Evolutionary conservation across 1,140 invertebrate genomes (phyloP).

Genomic region (Periplaneta americana): DNA sequence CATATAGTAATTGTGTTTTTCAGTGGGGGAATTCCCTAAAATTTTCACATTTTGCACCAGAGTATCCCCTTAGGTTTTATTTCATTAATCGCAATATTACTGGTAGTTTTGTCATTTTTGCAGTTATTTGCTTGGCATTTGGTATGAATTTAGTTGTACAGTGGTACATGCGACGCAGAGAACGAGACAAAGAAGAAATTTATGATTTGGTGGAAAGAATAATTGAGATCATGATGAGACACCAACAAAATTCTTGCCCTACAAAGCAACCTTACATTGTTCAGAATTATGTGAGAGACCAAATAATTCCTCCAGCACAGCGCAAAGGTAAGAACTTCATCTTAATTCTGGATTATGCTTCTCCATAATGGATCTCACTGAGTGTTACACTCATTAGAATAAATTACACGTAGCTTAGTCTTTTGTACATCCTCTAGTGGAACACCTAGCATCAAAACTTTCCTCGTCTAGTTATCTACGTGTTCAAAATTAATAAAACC

Average conservation of each 20-base stretch:
- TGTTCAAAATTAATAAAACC: too few relatives aligned
- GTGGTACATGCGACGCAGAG: slow-evolving; percentile 1
- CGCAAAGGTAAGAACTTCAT: background rate
- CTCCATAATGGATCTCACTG: too few relatives aligned
- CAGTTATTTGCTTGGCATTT: background rate
- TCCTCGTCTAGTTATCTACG: too few relatives aligned
- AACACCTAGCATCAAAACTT: too few relatives aligned
- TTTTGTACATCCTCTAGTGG: too few relatives aligned
- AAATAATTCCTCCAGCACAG: slow-evolving; percentile 1
- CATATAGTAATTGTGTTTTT: too few relatives aligned
- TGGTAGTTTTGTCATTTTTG: background rate
- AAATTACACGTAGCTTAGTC: too few relatives aligned
- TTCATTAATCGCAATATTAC: too few relatives aligned
- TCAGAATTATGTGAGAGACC: slow-evolving; percentile 8
- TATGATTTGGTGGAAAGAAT: slow-evolving; percentile 3
- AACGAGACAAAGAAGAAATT: background rate
- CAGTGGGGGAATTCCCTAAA: too few relatives aligned
- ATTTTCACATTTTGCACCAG: too few relatives aligned
- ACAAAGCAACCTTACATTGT: background rate
- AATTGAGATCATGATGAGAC: background rate
- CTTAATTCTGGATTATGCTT: background rate
- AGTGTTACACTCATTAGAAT: too few relatives aligned
- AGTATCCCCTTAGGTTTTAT: too few relatives aligned
- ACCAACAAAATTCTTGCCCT: background rate
- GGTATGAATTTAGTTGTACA: background rate